Conservation (phyloP, 2,113 vertebrate species). For the Charina bottae region DNA sequence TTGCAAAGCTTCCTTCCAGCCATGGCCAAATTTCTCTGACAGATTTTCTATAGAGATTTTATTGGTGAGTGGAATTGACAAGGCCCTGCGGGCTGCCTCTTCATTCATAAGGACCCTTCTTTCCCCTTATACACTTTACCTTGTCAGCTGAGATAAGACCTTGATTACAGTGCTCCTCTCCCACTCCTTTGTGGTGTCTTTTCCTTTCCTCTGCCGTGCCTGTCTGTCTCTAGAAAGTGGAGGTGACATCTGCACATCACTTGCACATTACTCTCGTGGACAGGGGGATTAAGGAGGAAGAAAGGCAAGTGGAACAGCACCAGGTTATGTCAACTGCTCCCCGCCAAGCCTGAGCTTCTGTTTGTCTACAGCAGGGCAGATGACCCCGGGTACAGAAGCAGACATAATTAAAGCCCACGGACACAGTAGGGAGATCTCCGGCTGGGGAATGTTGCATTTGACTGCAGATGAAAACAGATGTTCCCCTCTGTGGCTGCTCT, state of each 20-base stretch:
- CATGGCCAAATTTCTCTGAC: constrained; percentile 27
- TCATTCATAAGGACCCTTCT: constrained; percentile 6
- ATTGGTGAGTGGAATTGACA: constrained; percentile 26
- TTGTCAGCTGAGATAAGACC: constrained; percentile 18
- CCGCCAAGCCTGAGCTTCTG: neutral
- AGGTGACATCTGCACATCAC: constrained; percentile 23
- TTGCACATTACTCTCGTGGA: neutral
- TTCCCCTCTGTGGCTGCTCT: constrained; percentile 64
- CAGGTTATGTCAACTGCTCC: constrained; percentile 2
- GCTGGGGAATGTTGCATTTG: constrained; percentile 37
- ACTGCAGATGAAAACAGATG: constrained; percentile 66
- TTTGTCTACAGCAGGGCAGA: constrained; percentile 16
- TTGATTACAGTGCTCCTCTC: neutral
- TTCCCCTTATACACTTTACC: neutral
- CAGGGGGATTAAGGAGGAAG: neutral
- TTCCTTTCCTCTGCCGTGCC: neutral
- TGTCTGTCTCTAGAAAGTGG: constrained; percentile 11
- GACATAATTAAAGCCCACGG: constrained; percentile 51
- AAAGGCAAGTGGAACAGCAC: neutral
- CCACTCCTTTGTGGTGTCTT: constrained; percentile 9
- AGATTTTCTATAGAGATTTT: constrained; percentile 15
- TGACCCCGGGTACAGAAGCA: neutral
- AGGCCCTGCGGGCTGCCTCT: constrained; percentile 18
- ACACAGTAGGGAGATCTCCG: constrained; percentile 49
- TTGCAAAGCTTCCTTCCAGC: neutral